phyloP scores from a whole-genome alignment of 2,113 vertebrate genomes.

The Crocuta crocuta region DNA sequence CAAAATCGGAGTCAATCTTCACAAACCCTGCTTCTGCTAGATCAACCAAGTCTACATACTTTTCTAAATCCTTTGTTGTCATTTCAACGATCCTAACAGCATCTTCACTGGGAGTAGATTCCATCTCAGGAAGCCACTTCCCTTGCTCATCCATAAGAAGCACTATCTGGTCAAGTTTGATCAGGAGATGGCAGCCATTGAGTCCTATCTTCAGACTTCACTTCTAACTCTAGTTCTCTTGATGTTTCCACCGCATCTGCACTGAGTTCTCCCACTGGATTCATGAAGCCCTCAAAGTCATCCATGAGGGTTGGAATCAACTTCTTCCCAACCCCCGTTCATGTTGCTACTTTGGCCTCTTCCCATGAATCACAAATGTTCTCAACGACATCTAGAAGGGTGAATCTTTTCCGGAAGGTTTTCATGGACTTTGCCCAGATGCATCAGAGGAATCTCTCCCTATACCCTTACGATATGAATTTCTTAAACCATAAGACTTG shows the following conservation, averaged over 20 bases:
- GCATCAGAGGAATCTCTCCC: not conserved
- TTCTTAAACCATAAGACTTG: not conserved
- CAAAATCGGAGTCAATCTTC: not conserved
- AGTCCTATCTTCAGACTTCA: not conserved
- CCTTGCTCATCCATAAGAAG: not conserved
- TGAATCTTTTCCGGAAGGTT: not conserved
- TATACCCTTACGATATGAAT: not conserved
- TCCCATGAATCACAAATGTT: not conserved
- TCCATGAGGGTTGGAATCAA: not conserved
- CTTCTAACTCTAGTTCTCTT: not conserved
- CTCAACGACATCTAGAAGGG: not conserved
- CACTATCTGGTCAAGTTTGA: not conserved
- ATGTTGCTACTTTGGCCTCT: not conserved
- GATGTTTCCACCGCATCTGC: not conserved
- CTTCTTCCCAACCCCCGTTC: not conserved
- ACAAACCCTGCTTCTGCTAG: not conserved
- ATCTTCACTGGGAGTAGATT: not conserved
- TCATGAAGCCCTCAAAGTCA: not conserved
- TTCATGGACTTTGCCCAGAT: not conserved
- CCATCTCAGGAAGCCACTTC: not conserved
- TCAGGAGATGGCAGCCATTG: not conserved
- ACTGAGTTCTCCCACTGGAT: not conserved
- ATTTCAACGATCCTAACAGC: not conserved
- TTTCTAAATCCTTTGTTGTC: not conserved
- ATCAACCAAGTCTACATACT: not conserved